phyloP scores from a whole-genome alignment of 2,888 invertebrate genomes.

The Orthosia cruda region DNA sequence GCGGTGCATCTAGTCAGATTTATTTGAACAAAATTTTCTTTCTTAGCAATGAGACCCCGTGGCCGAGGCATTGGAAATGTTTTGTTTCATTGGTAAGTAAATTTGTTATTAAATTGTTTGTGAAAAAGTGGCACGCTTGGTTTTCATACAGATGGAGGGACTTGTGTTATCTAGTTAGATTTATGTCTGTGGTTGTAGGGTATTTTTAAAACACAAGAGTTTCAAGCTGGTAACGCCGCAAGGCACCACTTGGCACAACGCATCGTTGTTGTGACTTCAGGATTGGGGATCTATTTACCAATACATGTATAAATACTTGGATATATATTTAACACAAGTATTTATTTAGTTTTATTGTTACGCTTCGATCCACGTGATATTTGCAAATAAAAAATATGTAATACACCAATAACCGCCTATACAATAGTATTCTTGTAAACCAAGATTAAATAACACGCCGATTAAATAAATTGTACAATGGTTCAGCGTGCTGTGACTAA shows the following conservation, averaged over 20 bases:
- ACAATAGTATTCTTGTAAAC: conserved; percentile 39
- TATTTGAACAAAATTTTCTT: no score
- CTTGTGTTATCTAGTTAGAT: no score
- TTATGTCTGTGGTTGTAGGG: no score
- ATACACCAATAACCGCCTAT: conserved; percentile 36
- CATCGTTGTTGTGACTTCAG: background rate
- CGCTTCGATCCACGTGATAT: conserved; percentile 1
- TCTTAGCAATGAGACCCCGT: no score
- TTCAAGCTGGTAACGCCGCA: background rate
- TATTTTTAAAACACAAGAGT: background rate
- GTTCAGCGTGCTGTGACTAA: conserved; percentile 60
- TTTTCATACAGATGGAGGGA: no score
- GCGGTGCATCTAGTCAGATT: no score
- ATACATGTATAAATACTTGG: background rate
- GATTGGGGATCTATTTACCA: background rate
- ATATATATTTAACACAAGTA: conserved; percentile 6
- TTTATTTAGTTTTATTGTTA: conserved; percentile 21
- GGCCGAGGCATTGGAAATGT: no score
- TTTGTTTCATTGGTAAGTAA: no score
- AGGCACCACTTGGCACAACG: background rate
- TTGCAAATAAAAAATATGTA: conserved; percentile 11
- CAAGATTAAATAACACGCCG: conserved; percentile 54
- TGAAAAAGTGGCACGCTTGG: no score
- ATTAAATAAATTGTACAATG: conserved; percentile 49
- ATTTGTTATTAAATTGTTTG: no score